Evolutionary conservation across 2,888 invertebrate genomes (phyloP).

Genomic region (Emesis furor): DNA sequence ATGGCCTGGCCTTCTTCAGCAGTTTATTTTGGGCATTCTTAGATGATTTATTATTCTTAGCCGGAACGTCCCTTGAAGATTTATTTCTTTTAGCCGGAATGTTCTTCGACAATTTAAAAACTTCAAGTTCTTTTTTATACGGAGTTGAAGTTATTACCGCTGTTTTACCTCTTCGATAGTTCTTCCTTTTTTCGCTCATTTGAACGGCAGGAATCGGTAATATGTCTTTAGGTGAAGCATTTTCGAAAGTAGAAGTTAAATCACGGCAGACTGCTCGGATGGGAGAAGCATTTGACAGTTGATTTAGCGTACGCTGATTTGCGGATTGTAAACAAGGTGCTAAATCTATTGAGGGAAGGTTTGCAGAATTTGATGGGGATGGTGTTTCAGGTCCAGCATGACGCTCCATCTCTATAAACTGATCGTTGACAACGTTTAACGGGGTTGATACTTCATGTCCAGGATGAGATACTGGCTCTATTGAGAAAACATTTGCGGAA

Average conservation of each 20-base stretch:
- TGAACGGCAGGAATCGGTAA: constrained; percentile 63
- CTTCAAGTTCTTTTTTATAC: constrained; percentile 73
- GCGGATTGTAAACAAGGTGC: constrained; percentile 16
- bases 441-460: background rate
- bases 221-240: constrained; percentile 61
- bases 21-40: background rate
- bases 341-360: constrained; percentile 2
- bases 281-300: background rate
- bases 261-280: too few species aligned
- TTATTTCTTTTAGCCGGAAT: background rate
- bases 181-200: constrained; percentile 62
- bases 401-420: too few species aligned
- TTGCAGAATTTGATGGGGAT: too few species aligned
- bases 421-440: too few species aligned
- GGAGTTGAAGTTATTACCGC: constrained; percentile 70
- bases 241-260: background rate
- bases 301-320: background rate
- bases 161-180: constrained; percentile 73
- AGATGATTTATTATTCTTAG: background rate
- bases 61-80: background rate
- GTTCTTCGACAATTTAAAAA: constrained; percentile 36
- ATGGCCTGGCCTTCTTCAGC: constrained; percentile 1
- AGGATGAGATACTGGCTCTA: constrained; percentile 33
- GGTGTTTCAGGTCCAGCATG: too few species aligned
- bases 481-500: constrained; percentile 31